Conservation (phyloP, 2,113 vertebrate species). For the Coturnix japonica region DNA sequence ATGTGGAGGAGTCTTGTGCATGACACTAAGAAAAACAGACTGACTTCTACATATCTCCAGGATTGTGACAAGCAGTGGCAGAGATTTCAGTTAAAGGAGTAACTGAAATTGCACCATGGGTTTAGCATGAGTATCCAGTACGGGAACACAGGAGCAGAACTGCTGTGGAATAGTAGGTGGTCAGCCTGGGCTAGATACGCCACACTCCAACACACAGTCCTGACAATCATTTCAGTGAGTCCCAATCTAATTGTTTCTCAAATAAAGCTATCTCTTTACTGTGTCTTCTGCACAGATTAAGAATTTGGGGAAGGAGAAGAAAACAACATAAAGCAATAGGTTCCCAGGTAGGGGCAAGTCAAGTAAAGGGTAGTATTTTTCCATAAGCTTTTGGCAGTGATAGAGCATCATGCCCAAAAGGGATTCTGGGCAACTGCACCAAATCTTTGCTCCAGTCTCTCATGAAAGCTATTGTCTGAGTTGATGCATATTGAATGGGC, state of each 20-base stretch:
- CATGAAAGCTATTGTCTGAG: background rate
- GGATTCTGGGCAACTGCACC: background rate
- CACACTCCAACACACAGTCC: background rate
- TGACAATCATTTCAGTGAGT: background rate
- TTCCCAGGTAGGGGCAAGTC: background rate
- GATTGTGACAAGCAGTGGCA: background rate
- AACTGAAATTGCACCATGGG: background rate
- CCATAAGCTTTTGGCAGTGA: background rate
- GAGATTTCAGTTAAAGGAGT: background rate
- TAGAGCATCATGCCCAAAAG: background rate
- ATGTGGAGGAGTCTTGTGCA: accelerated
- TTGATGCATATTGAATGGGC: too few species aligned
- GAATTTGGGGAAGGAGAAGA: background rate
- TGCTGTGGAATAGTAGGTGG: background rate
- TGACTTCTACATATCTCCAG: background rate
- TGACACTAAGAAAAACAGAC: background rate
- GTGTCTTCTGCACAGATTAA: background rate
- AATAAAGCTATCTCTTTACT: background rate
- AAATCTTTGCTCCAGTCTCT: background rate
- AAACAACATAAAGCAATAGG: background rate
- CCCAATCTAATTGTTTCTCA: background rate
- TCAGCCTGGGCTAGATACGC: background rate
- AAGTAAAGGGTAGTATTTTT: background rate
- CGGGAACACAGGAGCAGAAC: background rate
- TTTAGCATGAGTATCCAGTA: background rate